Percentiles rank a stretch among this genome's conserved stretches.
phyloP scores from a whole-genome alignment of 2,888 invertebrate genomes.

The Halictus ligatus region DNA sequence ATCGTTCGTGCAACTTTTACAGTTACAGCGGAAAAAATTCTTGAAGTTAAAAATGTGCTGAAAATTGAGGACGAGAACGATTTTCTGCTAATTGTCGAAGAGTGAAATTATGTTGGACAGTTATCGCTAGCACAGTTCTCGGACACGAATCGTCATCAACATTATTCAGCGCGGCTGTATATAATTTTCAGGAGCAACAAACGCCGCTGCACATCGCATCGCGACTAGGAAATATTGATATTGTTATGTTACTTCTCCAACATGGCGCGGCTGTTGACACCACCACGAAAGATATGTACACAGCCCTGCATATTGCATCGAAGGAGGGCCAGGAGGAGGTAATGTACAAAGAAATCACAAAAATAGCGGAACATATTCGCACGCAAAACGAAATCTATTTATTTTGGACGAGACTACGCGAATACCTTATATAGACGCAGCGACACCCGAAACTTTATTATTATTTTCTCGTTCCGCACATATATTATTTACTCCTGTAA shows the following conservation, averaged over 20 bases:
- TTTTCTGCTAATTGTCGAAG: background rate
- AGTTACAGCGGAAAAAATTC: no score
- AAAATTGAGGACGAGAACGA: no score
- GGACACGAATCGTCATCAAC: background rate
- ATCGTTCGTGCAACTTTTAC: no score
- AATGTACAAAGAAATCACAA: slow-evolving; percentile 82
- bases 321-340: slow-evolving; percentile 92
- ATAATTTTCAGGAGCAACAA: slow-evolving; percentile 91
- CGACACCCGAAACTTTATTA: slow-evolving; percentile 36
- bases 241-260: slow-evolving; percentile 96
- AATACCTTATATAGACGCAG: slow-evolving; percentile 79
- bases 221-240: slow-evolving; percentile 97
- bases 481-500: slow-evolving; percentile 46
- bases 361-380: slow-evolving; percentile 81
- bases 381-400: slow-evolving; percentile 79
- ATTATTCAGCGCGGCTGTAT: background rate
- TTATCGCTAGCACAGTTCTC: background rate
- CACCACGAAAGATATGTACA: slow-evolving; percentile 97
- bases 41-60: no score
- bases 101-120: background rate
- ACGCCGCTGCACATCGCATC: slow-evolving; percentile 98
- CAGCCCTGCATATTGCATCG: slow-evolving; percentile 98
- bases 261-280: slow-evolving; percentile 96
- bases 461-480: slow-evolving; percentile 50
- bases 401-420: slow-evolving; percentile 82